These are phyloP conservation scores for Rhorus exstirpatorius DNA, from an alignment of 2,888 invertebrate species.

Conservation along the genomic window DNA sequence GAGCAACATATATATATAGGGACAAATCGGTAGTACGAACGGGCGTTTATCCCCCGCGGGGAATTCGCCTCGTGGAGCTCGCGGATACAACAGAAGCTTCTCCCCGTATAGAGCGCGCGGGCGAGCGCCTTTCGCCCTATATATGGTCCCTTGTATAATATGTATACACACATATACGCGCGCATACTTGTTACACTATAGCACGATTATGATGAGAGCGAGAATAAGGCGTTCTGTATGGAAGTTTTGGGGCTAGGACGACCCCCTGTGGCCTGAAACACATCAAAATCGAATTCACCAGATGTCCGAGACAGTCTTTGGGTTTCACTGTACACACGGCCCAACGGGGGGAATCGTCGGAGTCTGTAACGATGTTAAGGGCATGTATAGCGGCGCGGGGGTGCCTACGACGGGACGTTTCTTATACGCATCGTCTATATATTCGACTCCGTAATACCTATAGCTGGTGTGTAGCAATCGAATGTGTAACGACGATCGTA, in stretches of 20 bases:
- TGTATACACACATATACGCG: not conserved
- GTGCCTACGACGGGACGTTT: slow-evolving; percentile 41
- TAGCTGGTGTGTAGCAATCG: not conserved
- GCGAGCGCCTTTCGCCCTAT: not conserved
- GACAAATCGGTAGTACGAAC: slow-evolving; percentile 64
- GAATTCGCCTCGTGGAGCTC: slow-evolving; percentile 58
- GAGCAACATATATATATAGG: slow-evolving; percentile 32
- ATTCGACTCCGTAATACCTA: not conserved
- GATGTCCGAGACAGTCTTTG: slow-evolving; percentile 83
- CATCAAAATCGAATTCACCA: slow-evolving; percentile 86
- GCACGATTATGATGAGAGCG: slow-evolving; percentile 47
- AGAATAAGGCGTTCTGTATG: slow-evolving; percentile 35
- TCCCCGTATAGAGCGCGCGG: not conserved
- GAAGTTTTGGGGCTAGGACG: slow-evolving; percentile 49
- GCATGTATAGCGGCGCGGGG: slow-evolving; percentile 48
- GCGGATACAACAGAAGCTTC: slow-evolving; percentile 54
- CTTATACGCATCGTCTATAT: not conserved
- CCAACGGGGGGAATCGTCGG: slow-evolving; percentile 36
- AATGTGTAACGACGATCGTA: too few relatives aligned
- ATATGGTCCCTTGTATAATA: too few relatives aligned
- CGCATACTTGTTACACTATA: slow-evolving; percentile 47
- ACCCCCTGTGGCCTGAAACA: slow-evolving; percentile 83
- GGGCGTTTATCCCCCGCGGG: slow-evolving; percentile 68
- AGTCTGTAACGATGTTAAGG: slow-evolving; percentile 79
- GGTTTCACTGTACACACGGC: slow-evolving; percentile 39